Conservation (phyloP, 1,140 invertebrate genomes). For the Aphis craccivora region DNA sequence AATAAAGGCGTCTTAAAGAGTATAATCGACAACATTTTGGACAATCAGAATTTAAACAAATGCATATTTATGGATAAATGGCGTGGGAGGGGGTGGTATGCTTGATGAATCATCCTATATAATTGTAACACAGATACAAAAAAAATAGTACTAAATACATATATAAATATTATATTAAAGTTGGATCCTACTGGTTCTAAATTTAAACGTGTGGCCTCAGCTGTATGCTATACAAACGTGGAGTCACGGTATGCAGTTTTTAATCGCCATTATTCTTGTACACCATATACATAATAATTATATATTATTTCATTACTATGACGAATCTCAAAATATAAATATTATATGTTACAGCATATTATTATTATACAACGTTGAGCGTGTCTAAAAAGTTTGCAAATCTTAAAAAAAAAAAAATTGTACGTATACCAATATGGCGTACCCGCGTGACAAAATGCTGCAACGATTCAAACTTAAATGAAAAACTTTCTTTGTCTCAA, state of each 20-base stretch:
- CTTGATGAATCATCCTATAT: not conserved
- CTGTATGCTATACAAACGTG: not conserved
- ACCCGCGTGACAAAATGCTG: not conserved
- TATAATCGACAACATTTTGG: too few relatives aligned
- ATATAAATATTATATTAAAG: not conserved
- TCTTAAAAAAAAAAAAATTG: not conserved
- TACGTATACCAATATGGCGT: not conserved
- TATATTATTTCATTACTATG: not conserved
- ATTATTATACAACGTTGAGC: not conserved
- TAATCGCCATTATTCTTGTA: not conserved
- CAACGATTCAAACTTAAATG: not conserved
- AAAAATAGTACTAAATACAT: not conserved
- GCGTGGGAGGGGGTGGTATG: too few relatives aligned
- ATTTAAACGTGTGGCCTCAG: not conserved
- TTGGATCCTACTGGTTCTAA: not conserved
- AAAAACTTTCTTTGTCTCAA: not conserved
- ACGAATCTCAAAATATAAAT: not conserved
- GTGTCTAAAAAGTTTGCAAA: not conserved
- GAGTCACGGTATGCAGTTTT: not conserved
- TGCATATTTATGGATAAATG: not conserved
- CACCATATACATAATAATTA: not conserved
- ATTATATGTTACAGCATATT: not conserved
- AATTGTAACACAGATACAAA: not conserved
- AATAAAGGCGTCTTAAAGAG: not conserved
- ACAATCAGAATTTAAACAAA: not conserved